Conservation (phyloP, 1,140 invertebrate species). For the Laodelphax striatellus region DNA sequence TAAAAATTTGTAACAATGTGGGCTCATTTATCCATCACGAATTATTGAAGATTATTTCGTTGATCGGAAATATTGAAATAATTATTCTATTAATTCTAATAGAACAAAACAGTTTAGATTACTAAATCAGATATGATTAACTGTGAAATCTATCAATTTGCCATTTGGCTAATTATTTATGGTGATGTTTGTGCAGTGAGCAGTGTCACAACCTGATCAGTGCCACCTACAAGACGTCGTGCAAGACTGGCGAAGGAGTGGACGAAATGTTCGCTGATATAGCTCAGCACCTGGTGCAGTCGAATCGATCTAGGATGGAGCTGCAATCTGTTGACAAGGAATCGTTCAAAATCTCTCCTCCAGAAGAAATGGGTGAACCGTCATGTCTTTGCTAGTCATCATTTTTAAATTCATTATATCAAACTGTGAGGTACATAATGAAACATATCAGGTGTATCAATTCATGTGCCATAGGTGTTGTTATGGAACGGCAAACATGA, state of each 20-base stretch:
- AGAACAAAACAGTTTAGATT: too few species aligned
- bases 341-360: conserved; percentile 60
- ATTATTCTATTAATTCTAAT: too few species aligned
- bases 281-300: conserved; percentile 60
- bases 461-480: too few species aligned
- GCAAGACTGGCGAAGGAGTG: conserved; percentile 75
- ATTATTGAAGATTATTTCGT: too few species aligned
- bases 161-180: too few species aligned
- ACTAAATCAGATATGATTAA: too few species aligned
- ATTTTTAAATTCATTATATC: not conserved
- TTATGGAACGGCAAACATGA: too few species aligned
- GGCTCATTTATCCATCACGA: too few species aligned
- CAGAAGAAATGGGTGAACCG: conserved; percentile 43
- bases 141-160: too few species aligned
- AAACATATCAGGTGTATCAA: not conserved
- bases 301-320: conserved; percentile 68
- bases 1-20: too few species aligned
- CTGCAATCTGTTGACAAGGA: conserved; percentile 64
- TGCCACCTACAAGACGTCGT: conserved; percentile 81
- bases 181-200: conserved; percentile 44
- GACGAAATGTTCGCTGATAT: conserved; percentile 87
- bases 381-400: conserved; percentile 47
- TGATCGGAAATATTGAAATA: too few species aligned
- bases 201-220: conserved; percentile 85
- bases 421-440: not conserved